Evolutionary conservation across 2,797 vertebrate genomes (phyloP).

Genomic region (Sus cebifrons): DNA sequence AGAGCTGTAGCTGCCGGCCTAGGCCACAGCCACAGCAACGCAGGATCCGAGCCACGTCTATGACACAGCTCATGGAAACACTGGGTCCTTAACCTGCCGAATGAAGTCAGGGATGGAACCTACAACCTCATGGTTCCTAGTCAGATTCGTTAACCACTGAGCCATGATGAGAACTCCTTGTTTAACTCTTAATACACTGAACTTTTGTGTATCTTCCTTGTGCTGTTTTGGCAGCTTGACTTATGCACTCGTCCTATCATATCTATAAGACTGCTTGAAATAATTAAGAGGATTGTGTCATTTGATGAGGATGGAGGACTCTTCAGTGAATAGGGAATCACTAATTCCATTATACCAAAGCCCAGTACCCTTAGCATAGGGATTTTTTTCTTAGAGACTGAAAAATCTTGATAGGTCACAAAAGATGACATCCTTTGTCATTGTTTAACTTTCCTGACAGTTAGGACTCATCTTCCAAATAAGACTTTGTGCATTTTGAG

Average conservation of each 20-base stretch:
- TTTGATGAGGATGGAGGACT: neutral
- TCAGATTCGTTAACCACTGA: no score
- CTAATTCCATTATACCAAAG: neutral
- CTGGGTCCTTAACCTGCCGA: no score
- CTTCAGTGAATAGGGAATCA: neutral
- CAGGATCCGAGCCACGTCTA: no score
- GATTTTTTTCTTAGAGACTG: neutral
- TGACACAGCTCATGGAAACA: no score
- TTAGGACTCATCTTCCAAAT: neutral
- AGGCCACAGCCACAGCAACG: no score
- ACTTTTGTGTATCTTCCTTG: neutral
- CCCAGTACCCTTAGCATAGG: neutral
- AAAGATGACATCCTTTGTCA: conserved; percentile 21
- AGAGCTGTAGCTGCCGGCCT: no score
- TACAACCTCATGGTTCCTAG: no score
- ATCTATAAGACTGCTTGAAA: neutral
- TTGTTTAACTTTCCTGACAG: conserved; percentile 1
- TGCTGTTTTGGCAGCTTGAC: neutral
- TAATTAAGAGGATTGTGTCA: neutral
- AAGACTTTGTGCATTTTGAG: neutral
- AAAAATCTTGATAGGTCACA: neutral
- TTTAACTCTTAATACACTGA: neutral
- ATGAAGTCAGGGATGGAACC: no score
- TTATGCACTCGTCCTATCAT: neutral
- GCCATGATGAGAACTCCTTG: neutral